Percentiles rank a stretch among this genome's conserved stretches.
Evolutionary conservation across 64 coral and sea anemone species (phyloP).

Genomic region (Astreopora myriophthalma): DNA sequence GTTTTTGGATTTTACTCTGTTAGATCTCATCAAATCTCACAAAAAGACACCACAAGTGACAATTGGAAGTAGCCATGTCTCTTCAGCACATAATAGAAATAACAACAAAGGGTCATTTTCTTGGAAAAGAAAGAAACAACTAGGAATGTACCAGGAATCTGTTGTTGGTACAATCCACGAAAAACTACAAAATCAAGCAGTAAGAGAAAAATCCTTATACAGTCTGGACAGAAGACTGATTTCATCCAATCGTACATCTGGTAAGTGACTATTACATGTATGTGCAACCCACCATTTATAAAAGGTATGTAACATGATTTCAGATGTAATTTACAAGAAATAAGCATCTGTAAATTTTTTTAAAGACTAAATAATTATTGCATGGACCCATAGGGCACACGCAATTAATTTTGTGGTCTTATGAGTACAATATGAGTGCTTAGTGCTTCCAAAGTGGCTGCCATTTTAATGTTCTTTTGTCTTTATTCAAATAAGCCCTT

Average conservation of each 20-base stretch:
- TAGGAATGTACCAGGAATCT: background rate
- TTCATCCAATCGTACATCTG: background rate
- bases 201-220: background rate
- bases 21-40: conserved; percentile 68
- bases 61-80: background rate
- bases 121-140: conserved; percentile 21
- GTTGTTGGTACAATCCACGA: too few relatives aligned
- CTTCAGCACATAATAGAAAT: background rate
- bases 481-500: too few relatives aligned
- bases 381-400: too few relatives aligned
- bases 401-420: too few relatives aligned
- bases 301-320: too few relatives aligned
- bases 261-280: background rate
- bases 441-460: too few relatives aligned
- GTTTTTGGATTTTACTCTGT: background rate
- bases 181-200: background rate
- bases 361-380: too few relatives aligned
- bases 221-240: conserved; percentile 1
- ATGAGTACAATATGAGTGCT: too few relatives aligned
- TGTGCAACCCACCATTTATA: too few relatives aligned
- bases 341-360: too few relatives aligned
- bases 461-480: too few relatives aligned
- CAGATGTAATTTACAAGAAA: too few relatives aligned
- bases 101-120: conserved; percentile 20
- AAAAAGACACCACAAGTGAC: conserved; percentile 8